Conservation (phyloP, 1,140 invertebrate species). For the Trachymyrmex cornetzi region DNA sequence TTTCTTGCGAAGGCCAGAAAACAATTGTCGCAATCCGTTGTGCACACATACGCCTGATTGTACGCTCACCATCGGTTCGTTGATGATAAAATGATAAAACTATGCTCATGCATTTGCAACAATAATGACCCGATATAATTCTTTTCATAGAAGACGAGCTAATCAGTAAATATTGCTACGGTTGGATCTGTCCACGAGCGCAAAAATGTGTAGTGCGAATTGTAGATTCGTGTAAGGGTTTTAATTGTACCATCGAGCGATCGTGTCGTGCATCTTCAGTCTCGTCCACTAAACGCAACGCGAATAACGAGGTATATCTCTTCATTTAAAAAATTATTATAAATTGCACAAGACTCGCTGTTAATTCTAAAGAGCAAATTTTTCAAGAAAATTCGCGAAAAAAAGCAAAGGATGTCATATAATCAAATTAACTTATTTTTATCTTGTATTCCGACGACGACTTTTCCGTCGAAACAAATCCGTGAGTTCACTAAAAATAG, state of each 20-base stretch:
- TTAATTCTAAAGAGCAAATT: background rate
- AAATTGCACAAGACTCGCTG: background rate
- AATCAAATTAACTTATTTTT: constrained; percentile 10
- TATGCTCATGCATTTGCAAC: background rate
- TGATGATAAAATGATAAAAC: constrained; percentile 47
- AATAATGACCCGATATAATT: background rate
- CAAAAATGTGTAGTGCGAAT: constrained; percentile 72
- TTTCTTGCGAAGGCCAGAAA: constrained; percentile 75
- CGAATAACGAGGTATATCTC: background rate
- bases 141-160: constrained; percentile 21
- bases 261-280: constrained; percentile 66
- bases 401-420: background rate
- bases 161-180: constrained; percentile 73
- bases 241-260: constrained; percentile 72
- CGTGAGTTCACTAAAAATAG: constrained; percentile 1
- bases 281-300: background rate
- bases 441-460: background rate
- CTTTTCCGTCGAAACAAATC: background rate
- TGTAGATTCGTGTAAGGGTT: constrained; percentile 60
- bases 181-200: constrained; percentile 80
- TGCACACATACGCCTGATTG: constrained; percentile 80
- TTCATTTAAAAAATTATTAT: background rate
- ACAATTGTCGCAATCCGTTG: constrained; percentile 58
- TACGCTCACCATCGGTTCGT: constrained; percentile 58
- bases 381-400: background rate